Percentiles rank a stretch among this genome's conserved stretches.
Conservation (phyloP, 2,113 vertebrate genomes). For the Sceloporus undulatus region DNA sequence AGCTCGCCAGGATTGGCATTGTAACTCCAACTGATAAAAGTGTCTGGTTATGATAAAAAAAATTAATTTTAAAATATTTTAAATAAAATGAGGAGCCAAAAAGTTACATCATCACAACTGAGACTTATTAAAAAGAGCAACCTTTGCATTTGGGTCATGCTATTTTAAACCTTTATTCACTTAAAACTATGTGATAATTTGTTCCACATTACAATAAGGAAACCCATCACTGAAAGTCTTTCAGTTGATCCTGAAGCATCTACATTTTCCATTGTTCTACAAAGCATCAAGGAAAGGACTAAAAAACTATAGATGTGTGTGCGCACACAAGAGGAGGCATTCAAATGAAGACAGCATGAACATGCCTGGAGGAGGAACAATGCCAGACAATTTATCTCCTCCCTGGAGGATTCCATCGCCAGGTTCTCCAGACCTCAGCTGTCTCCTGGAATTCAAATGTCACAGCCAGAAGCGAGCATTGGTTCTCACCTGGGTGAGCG, state of each 20-base stretch:
- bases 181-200: not conserved
- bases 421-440: not conserved
- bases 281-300: not conserved
- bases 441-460: not conserved
- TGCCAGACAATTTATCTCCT: not conserved
- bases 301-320: not conserved
- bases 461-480: not conserved
- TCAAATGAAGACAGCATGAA: not conserved
- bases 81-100: not conserved
- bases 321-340: no score
- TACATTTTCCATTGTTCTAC: not conserved
- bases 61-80: no score
- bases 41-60: no score
- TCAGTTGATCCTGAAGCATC: not conserved
- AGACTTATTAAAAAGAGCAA: not conserved
- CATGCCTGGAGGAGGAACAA: not conserved
- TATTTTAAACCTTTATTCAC: not conserved
- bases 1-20: no score
- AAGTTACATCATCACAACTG: not conserved
- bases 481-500: not conserved
- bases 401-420: no score
- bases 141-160: not conserved
- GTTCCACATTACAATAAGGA: not conserved
- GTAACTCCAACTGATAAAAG: no score
- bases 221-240: not conserved